phyloP scores from a whole-genome alignment of 2,797 vertebrate genomes.

The Anableps anableps region DNA sequence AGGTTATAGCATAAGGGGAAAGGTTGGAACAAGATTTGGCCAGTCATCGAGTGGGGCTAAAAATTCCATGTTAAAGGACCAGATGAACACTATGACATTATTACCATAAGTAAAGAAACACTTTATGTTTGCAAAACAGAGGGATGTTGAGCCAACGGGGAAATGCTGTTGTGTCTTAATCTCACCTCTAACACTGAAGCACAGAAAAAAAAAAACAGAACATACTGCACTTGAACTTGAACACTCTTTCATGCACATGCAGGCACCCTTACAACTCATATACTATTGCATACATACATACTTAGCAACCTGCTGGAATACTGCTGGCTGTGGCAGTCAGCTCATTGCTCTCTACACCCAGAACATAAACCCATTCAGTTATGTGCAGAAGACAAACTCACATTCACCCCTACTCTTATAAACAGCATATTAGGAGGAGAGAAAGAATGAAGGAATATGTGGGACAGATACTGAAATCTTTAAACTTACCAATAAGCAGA shows the following conservation, averaged over 20 bases:
- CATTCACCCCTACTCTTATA: constrained; percentile 28
- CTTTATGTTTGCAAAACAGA: neutral
- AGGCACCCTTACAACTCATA: constrained; percentile 3
- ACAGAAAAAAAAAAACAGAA: constrained; percentile 47
- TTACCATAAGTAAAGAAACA: neutral
- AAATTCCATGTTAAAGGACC: neutral
- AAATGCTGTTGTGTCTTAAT: neutral
- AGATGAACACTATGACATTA: neutral
- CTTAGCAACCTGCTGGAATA: neutral
- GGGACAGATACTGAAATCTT: constrained; percentile 66
- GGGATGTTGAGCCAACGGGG: neutral
- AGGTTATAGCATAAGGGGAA: neutral
- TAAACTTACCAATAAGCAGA: constrained; percentile 87
- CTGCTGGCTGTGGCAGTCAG: neutral
- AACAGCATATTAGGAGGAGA: constrained; percentile 26
- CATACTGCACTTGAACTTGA: constrained; percentile 18
- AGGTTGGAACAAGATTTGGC: neutral
- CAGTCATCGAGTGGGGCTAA: neutral
- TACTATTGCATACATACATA: neutral
- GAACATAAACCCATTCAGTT: constrained; percentile 28
- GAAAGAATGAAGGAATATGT: constrained; percentile 22
- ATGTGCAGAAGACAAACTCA: constrained; percentile 41
- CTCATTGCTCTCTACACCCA: neutral
- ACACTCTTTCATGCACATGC: constrained; percentile 9
- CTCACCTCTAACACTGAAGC: constrained; percentile 72